These are phyloP conservation scores for Conopomorpha cramerella DNA, from an alignment of 1,140 invertebrate genomes.

Conservation along the genomic window DNA sequence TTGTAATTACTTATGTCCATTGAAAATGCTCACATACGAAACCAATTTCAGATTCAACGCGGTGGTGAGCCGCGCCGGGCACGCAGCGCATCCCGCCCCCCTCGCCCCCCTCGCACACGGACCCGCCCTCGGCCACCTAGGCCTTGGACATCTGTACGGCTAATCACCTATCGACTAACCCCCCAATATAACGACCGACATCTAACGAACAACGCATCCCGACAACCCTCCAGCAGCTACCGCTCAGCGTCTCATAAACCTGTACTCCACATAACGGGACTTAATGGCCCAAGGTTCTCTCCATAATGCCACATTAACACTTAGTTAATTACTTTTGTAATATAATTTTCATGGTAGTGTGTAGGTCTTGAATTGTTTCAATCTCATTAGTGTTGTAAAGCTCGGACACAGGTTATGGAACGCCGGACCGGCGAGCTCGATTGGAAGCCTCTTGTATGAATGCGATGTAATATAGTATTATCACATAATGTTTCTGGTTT, in stretches of 20 bases:
- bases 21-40: no score
- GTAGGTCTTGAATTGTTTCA: slow-evolving; percentile 22
- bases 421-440: slow-evolving; percentile 32
- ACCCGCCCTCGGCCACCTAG: slow-evolving; percentile 22
- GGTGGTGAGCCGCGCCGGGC: slow-evolving; percentile 51
- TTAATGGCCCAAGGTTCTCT: slow-evolving; percentile 21
- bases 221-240: slow-evolving; percentile 9
- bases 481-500: slow-evolving; percentile 4
- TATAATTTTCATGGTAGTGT: slow-evolving; percentile 51
- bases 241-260: slow-evolving; percentile 43
- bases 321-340: slow-evolving; percentile 39
- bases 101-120: slow-evolving; percentile 13
- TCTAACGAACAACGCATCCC: slow-evolving; percentile 23
- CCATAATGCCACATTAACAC: slow-evolving; percentile 14
- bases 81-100: slow-evolving; percentile 33
- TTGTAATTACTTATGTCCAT: no score
- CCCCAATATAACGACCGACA: no score
- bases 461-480: slow-evolving; percentile 36
- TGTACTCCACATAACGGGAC: slow-evolving; percentile 28
- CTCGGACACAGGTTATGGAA: slow-evolving; percentile 51
- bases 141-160: slow-evolving; percentile 29
- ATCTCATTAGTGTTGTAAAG: slow-evolving; percentile 16
- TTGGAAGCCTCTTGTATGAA: slow-evolving; percentile 33
- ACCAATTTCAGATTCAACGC: slow-evolving; percentile 57
- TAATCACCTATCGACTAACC: slow-evolving; percentile 38